Evolutionary conservation across 2,113 vertebrate species (phyloP).

Genomic region (Spermophilus dauricus): DNA sequence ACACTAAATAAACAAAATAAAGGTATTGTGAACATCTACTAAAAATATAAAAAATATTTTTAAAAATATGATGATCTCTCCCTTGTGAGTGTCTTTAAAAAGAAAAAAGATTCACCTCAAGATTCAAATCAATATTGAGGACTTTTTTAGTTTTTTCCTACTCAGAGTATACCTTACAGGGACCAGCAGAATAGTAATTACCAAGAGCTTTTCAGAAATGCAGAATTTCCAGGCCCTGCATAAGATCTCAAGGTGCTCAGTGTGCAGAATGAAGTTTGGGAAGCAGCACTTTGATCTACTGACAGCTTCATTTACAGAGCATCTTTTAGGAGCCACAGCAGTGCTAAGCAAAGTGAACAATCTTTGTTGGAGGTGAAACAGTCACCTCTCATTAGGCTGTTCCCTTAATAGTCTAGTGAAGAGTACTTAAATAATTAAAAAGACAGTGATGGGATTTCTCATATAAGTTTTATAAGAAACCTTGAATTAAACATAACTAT

Average conservation of each 20-base stretch:
- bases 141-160: not conserved
- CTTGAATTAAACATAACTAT: constrained; percentile 40
- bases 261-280: not conserved
- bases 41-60: too few relatives aligned
- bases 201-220: not conserved
- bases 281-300: not conserved
- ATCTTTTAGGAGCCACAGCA: not conserved
- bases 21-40: too few relatives aligned
- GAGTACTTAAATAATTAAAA: constrained; percentile 40
- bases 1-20: too few relatives aligned
- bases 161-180: not conserved
- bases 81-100: too few relatives aligned
- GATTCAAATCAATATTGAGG: not conserved
- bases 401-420: not conserved
- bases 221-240: not conserved
- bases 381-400: not conserved
- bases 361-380: not conserved
- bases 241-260: not conserved
- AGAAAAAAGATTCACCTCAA: not conserved
- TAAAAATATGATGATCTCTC: too few relatives aligned
- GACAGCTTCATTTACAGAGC: not conserved
- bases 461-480: constrained; percentile 13
- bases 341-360: not conserved
- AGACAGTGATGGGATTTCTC: not conserved
- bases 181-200: not conserved